Percentiles rank a stretch among this genome's conserved stretches.
phyloP scores from a whole-genome alignment of 2,113 vertebrate species.

The Sturnus vulgaris region DNA sequence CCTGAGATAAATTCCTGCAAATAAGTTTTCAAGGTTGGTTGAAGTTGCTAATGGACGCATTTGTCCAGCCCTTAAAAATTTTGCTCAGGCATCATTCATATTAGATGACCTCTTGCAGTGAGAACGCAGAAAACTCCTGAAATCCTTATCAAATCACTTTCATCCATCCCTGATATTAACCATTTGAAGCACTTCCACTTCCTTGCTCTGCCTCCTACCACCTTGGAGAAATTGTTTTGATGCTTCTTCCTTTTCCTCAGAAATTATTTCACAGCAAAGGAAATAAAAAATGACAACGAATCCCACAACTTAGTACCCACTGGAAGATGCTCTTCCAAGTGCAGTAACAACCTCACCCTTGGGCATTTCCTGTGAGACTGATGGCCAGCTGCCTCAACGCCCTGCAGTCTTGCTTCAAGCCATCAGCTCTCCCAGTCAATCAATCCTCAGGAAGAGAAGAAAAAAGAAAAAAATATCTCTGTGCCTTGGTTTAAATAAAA shows the following conservation, averaged over 20 bases:
- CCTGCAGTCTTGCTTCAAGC: slow-evolving; percentile 40
- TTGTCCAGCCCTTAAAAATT: slow-evolving; percentile 1
- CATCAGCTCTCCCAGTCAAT: not conserved
- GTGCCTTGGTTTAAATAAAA: not conserved
- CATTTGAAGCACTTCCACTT: not conserved
- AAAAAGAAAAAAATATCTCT: no score
- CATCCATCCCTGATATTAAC: not conserved
- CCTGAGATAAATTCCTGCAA: not conserved
- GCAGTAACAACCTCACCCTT: not conserved
- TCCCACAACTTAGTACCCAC: not conserved
- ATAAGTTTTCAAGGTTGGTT: not conserved
- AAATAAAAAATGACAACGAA: not conserved
- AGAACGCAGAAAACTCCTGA: not conserved
- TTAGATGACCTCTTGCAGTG: not conserved
- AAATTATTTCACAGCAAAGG: not conserved
- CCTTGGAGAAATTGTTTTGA: not conserved
- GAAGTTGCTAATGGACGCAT: not conserved
- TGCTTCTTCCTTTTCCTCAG: not conserved
- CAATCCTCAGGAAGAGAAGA: not conserved
- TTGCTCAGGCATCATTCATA: not conserved
- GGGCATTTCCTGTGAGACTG: not conserved
- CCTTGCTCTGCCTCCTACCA: not conserved
- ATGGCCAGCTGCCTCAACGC: not conserved
- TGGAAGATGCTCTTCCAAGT: not conserved
- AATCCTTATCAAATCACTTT: not conserved